Conservation (phyloP, 2,888 invertebrate genomes). For the Trypoxylon attenuatum region DNA sequence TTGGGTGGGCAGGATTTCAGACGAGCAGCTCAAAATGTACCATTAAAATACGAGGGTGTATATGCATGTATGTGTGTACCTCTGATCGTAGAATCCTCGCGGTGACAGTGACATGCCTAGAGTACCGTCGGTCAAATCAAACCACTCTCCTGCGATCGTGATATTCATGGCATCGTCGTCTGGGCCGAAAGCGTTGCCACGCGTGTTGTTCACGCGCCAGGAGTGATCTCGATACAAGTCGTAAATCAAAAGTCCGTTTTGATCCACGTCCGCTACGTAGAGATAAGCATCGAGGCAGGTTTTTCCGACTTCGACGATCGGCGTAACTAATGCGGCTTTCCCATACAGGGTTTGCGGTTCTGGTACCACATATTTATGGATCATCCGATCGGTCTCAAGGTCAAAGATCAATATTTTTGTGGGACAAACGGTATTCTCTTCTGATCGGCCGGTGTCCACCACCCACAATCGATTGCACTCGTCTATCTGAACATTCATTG, state of each 20-base stretch:
- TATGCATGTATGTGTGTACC: slow-evolving; percentile 29
- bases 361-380: slow-evolving; percentile 68
- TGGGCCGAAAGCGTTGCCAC: slow-evolving; percentile 70
- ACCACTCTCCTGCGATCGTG: slow-evolving; percentile 69
- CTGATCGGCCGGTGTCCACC: slow-evolving; percentile 68
- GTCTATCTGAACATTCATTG: slow-evolving; percentile 66
- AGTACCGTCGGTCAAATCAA: slow-evolving; percentile 69
- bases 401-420: slow-evolving; percentile 73
- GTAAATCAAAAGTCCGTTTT: slow-evolving; percentile 69
- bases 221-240: slow-evolving; percentile 62
- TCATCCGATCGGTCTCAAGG: slow-evolving; percentile 65
- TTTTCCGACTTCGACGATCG: slow-evolving; percentile 69
- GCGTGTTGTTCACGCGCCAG: slow-evolving; percentile 70
- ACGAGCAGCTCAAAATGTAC: background rate
- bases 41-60: too few relatives aligned
- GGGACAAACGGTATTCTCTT: slow-evolving; percentile 62
- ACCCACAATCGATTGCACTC: slow-evolving; percentile 74
- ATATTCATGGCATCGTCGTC: slow-evolving; percentile 68
- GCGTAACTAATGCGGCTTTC: slow-evolving; percentile 67
- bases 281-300: slow-evolving; percentile 67
- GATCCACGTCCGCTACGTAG: slow-evolving; percentile 70
- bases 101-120: slow-evolving; percentile 72
- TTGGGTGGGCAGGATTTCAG: background rate
- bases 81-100: slow-evolving; percentile 59
- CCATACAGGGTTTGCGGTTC: slow-evolving; percentile 62